Conservation (phyloP, 2,888 invertebrate genomes). For the Anorthoa munda region DNA sequence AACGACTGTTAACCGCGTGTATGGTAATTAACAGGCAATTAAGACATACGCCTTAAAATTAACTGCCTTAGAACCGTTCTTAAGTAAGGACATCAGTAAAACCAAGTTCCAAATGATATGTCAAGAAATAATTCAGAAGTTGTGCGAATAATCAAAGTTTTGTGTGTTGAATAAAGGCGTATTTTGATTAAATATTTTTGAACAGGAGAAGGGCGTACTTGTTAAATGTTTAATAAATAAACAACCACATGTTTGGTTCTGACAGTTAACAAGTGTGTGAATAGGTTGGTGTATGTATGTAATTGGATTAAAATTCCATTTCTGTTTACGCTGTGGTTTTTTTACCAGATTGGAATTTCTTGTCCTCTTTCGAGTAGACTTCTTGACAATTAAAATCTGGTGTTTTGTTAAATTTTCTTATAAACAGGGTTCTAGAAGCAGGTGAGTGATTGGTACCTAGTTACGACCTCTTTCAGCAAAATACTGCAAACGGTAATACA, state of each 20-base stretch:
- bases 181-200: conserved; percentile 31
- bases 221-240: neutral
- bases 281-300: neutral
- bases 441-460: too few relatives aligned
- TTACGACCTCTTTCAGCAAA: too few relatives aligned
- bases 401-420: too few relatives aligned
- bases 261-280: conserved; percentile 1
- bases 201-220: conserved; percentile 46
- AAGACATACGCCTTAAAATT: conserved; percentile 21
- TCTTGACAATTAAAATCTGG: too few relatives aligned
- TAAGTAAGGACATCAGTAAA: conserved; percentile 15
- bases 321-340: too few relatives aligned
- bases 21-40: conserved; percentile 58
- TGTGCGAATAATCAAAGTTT: conserved; percentile 26
- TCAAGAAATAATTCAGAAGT: conserved; percentile 29
- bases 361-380: too few relatives aligned
- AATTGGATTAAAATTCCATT: too few relatives aligned
- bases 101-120: conserved; percentile 37
- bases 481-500: too few relatives aligned
- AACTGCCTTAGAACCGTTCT: conserved; percentile 26
- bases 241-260: neutral
- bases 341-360: too few relatives aligned
- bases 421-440: too few relatives aligned
- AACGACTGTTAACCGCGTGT: conserved; percentile 39
- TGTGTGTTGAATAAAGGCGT: conserved; percentile 10